A percentile compares a stretch with the other conserved stretches of the same genome.
phyloP scores from a whole-genome alignment of 2,113 vertebrate species.

The Arvicanthis niloticus region DNA sequence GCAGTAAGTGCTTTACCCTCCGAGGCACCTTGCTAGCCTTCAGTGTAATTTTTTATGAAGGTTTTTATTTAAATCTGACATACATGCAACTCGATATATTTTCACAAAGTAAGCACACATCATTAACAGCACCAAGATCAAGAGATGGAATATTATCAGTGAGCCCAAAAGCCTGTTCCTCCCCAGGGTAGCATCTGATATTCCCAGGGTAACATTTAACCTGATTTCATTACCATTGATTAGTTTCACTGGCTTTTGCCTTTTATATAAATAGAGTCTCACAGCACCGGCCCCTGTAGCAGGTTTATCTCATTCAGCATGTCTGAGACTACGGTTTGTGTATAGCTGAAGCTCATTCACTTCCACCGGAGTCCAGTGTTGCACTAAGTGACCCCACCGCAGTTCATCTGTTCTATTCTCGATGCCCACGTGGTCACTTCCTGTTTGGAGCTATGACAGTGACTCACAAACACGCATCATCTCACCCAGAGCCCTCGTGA shows the following conservation, averaged over 20 bases:
- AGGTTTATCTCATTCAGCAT: neutral
- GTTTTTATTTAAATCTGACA: constrained; percentile 48
- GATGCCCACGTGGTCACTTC: neutral
- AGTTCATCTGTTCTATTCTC: neutral
- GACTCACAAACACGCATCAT: neutral
- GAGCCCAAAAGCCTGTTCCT: neutral
- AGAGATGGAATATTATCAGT: neutral
- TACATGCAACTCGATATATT: neutral
- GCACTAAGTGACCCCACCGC: neutral
- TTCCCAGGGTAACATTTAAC: neutral
- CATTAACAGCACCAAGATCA: neutral
- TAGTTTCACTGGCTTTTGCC: constrained; percentile 1
- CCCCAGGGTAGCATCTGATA: constrained; percentile 11
- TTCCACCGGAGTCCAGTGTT: neutral
- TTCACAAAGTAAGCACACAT: neutral
- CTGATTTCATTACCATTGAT: neutral
- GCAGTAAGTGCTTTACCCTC: neutral
- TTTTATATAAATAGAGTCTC: neutral
- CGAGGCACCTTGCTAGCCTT: too few species aligned
- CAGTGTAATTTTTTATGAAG: constrained; percentile 8
- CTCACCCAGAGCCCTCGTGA: neutral
- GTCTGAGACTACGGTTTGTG: neutral
- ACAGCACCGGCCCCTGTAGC: neutral
- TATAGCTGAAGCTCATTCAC: neutral
- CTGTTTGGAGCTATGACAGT: neutral